Base-by-base conservation (phyloP, 2,888 invertebrate genomes). In the Thereva unica region DNA sequence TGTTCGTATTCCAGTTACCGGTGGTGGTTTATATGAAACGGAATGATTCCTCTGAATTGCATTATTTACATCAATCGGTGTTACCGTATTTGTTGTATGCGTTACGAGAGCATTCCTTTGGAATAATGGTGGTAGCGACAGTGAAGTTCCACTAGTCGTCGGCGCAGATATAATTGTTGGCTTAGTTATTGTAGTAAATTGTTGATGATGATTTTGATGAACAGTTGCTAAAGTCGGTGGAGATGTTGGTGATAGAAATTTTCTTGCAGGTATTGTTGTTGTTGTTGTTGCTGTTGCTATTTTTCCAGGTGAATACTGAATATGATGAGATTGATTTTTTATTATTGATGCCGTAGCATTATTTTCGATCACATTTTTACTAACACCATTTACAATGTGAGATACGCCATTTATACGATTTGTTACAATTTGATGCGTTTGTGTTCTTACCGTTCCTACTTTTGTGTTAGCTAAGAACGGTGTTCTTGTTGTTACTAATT, bases 31-130 rank as follows among this genome's bases (percentile, higher is more conserved):
- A 69, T 77, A 77, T 70, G 77, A 74, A 73, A 78, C 77, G 78
- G 80, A 80, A 80, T 80, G 80, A 76, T 76, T 76, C 68, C 53
- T 66, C 67, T 71, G 68, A 37, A 45, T 37, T 4, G 47, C 4
- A 38, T n/a, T 65, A 49, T 37, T 47, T n/a, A 55, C 3, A 5
- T 64, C 64, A 42, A 40, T 34, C 41, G 54, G 64, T 38, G 64
- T 34, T 34, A 55, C 40, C 40, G 45, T 42, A 52, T 38, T 44
- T 40, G 55, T 44, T 40, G 55, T 34, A 10, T 45, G 50, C 12
- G 61, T 50, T 34, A 61, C 61, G 8, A 61, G 8, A n/a, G 37
- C 71, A 70, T 61, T 72, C 74, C 12, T 69, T 73, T 10, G 71
- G 73, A 50, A 75, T 74, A 50, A 73, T 76, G 68, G 71, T 75